These are phyloP conservation scores for Theretra japonica DNA, from an alignment of 2,888 invertebrate genomes.

Conservation along the genomic window DNA sequence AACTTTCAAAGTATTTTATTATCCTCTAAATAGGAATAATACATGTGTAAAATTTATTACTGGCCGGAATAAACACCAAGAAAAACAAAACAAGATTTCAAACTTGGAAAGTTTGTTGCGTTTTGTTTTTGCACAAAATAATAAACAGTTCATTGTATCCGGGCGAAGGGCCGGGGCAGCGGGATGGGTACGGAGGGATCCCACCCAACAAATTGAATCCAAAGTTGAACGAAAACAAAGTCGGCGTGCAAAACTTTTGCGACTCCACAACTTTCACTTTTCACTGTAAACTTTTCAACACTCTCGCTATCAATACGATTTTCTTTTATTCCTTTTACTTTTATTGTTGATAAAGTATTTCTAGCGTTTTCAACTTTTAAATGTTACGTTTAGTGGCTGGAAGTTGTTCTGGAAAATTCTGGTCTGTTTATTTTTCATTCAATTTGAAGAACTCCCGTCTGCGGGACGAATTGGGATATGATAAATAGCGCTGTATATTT, in stretches of 20 bases:
- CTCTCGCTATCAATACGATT: constrained; percentile 69
- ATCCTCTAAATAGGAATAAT: too few relatives aligned
- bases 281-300: constrained; percentile 70
- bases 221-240: constrained; percentile 79
- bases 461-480: background rate
- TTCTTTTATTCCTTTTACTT: constrained; percentile 39
- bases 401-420: background rate
- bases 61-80: background rate
- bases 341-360: constrained; percentile 34
- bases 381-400: background rate
- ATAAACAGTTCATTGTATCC: constrained; percentile 29
- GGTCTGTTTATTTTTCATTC: background rate
- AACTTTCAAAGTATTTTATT: background rate
- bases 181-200: constrained; percentile 39
- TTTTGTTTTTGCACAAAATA: constrained; percentile 23
- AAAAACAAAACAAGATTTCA: constrained; percentile 20
- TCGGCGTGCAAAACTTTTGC: constrained; percentile 71
- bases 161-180: constrained; percentile 26
- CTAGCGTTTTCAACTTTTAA: constrained; percentile 19
- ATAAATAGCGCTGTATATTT: background rate
- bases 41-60: background rate
- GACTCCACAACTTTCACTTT: constrained; percentile 73
- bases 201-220: constrained; percentile 72
- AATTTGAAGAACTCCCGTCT: background rate
- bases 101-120: constrained; percentile 16